Evolutionary conservation across 2,113 vertebrate genomes (phyloP), one percentile per base, ranked within the genome.

Genomic region (Gallinago media): DNA sequence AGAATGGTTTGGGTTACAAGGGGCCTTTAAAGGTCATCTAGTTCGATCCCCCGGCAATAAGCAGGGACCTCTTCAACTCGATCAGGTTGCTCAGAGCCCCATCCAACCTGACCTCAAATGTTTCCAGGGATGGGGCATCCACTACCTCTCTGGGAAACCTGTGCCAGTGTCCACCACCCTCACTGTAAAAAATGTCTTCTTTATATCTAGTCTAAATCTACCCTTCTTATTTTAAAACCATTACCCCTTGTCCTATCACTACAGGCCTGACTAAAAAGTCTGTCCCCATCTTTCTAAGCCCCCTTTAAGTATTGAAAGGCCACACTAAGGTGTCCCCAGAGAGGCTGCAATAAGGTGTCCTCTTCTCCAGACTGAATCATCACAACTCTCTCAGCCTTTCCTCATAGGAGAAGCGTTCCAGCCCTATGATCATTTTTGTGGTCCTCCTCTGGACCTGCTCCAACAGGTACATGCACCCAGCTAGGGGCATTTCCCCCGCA

Each of bases 91-190:
- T 68, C 29, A 27, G 29, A 74, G 54, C 29, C 59, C 20, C 2
- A 0, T 25, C 29, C 38, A 32, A 0, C 11, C 20, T 55, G 15
- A 5, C 46, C 27, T 47, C 3, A 15, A 17, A 40, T 19, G 7
- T 25, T 47, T 31, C 68, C 29, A 68, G 31, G 46, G 46, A 49
- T 34, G 59, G 32, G 50, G 32, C 68, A 22, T 34, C 40, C 3
- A 34, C 25, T 17, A 49, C 34, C 21, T 27, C 61, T 32, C 75
- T 16, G 14, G 22, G 18, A 17, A 92, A 68, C 20, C 40, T 42
- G 16, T 6, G 3, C 12, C 67, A 34, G 23, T 4, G 25, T 19
- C 47, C 25, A 34, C 25, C 38, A 40, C 14, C 14, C 29, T 54
- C 40, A 25, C 1, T 1, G 4, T 38, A 20, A 85, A 81, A 42